Percentiles rank a stretch among this genome's conserved stretches.
Conservation (phyloP, 1,140 invertebrate genomes). For the Chlorops oryzae region DNA sequence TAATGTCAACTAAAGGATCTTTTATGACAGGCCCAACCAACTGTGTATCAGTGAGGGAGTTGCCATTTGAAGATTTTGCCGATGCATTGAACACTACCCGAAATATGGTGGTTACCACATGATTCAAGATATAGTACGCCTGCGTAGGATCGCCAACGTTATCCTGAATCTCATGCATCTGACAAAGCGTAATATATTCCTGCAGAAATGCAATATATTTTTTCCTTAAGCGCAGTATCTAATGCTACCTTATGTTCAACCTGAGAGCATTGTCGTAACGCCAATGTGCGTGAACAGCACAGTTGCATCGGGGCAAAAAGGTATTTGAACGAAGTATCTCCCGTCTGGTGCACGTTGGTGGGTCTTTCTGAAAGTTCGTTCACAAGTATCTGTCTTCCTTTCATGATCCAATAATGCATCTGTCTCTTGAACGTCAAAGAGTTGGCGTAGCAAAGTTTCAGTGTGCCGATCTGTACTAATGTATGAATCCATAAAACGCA, state of each 20-base stretch:
- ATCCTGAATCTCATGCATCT: constrained; percentile 9
- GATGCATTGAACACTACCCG: constrained; percentile 33
- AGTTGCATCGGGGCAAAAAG: not conserved
- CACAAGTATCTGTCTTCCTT: not conserved
- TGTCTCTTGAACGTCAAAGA: not conserved
- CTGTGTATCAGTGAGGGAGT: constrained; percentile 37
- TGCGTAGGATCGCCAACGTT: not conserved
- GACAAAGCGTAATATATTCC: constrained; percentile 8
- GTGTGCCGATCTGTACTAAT: not conserved
- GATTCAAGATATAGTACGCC: constrained; percentile 12
- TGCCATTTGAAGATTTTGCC: constrained; percentile 18
- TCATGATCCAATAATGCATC: not conserved
- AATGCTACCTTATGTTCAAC: no score
- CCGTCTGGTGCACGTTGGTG: not conserved
- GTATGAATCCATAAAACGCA: not conserved
- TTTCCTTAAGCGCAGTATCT: no score
- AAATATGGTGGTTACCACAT: constrained; percentile 24
- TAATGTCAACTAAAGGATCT: constrained; percentile 33
- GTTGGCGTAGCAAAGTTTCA: not conserved
- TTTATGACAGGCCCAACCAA: constrained; percentile 33
- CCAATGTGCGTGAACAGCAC: not conserved
- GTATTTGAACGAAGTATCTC: not conserved
- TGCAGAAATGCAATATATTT: no score
- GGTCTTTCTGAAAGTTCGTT: not conserved
- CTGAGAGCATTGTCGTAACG: not conserved